Evolutionary conservation across 2,797 vertebrate species (phyloP), one percentile per base, ranked within the genome.

Genomic region (Muraenolepis orangiensis): DNA sequence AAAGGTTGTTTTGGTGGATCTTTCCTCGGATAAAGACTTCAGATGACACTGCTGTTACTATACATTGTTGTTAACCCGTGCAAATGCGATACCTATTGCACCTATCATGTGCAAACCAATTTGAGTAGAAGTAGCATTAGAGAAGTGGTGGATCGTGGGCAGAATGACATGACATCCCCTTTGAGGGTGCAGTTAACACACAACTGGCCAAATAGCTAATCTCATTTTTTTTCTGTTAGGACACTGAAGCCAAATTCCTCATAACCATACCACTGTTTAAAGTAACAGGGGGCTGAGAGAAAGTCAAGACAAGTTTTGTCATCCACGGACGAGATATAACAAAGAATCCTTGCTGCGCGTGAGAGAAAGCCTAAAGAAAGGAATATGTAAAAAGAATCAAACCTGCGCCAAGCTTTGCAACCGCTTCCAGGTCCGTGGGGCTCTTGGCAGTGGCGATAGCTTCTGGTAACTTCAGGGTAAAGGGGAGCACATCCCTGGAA

Each of bases 331-430:
- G 2, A 57, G 10, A 57, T 57, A 1, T 8, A 30, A 16, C 23
- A 66, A 29, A 12, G 5, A 29, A 16, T 66, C n/a, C 51, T 18
- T 20, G 23, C 13, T 29, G 5, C 26, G 26, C 28, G 13, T 30
- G 13, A 20, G 66, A 29, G 26, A 67, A 67, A 57, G n/a, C 16
- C 16, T 57, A 57, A 57, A 57, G 51, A 57, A 23, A 6, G 20
- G 20, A 6, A 29, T 16, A 0, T 69, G 77, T 71, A 0, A 13
- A 34, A 4, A 23, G 6, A 66, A 30, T 93, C 95, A 92, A 91
- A 98, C 97, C 95, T 87, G 95, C 84, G 90, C 96, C 96, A 29
- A 95, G 90, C 81, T 96, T 94, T 75, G 95, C 94, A 71, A 97
- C 78, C 80, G 94, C 92, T 86, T 96, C 94, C 12, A 98, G 95